Percentiles rank a stretch among this genome's conserved stretches.
Evolutionary conservation across 2,888 invertebrate genomes (phyloP).

Genomic region (Minunthozetes semirufus): DNA sequence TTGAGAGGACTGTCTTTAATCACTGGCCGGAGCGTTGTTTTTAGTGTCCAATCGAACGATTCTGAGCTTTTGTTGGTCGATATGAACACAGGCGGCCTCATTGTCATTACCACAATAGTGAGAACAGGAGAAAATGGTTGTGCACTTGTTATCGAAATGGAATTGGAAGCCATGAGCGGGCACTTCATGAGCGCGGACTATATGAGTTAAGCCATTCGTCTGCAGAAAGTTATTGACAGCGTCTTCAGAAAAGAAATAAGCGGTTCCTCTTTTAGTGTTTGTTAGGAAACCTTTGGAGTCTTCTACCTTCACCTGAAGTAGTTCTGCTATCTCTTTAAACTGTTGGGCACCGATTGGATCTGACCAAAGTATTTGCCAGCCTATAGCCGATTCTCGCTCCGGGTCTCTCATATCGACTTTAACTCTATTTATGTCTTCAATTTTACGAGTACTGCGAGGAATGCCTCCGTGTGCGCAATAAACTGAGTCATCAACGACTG

Average conservation of each 20-base stretch:
- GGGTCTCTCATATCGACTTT: slow-evolving; percentile 61
- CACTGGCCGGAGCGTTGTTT: slow-evolving; percentile 28
- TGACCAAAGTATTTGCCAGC: slow-evolving; percentile 74
- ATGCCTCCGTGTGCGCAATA: slow-evolving; percentile 74
- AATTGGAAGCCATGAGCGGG: slow-evolving; percentile 54
- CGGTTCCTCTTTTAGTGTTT: slow-evolving; percentile 63
- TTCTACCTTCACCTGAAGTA: slow-evolving; percentile 4
- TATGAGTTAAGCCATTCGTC: slow-evolving; percentile 61
- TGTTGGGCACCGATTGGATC: slow-evolving; percentile 49
- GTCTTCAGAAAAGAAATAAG: slow-evolving; percentile 61
- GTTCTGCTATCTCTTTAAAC: slow-evolving; percentile 34
- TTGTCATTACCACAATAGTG: slow-evolving; percentile 66
- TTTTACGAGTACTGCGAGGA: slow-evolving; percentile 52
- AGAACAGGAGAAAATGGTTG: slow-evolving; percentile 69
- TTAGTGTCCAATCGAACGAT: slow-evolving; percentile 57
- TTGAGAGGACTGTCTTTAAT: neutral
- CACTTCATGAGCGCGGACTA: slow-evolving; percentile 67
- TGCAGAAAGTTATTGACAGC: slow-evolving; percentile 62
- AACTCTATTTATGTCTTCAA: slow-evolving; percentile 56
- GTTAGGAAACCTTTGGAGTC: slow-evolving; percentile 57
- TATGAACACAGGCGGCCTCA: slow-evolving; percentile 63
- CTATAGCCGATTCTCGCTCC: slow-evolving; percentile 61
- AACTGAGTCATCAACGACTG: slow-evolving; percentile 63
- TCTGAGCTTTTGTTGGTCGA: slow-evolving; percentile 60
- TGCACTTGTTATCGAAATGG: slow-evolving; percentile 60